Evolutionary conservation across 92 coral and sea anemone species (phyloP), one percentile per base, ranked within the genome.

Genomic region (Scolanthus callimorphus): DNA sequence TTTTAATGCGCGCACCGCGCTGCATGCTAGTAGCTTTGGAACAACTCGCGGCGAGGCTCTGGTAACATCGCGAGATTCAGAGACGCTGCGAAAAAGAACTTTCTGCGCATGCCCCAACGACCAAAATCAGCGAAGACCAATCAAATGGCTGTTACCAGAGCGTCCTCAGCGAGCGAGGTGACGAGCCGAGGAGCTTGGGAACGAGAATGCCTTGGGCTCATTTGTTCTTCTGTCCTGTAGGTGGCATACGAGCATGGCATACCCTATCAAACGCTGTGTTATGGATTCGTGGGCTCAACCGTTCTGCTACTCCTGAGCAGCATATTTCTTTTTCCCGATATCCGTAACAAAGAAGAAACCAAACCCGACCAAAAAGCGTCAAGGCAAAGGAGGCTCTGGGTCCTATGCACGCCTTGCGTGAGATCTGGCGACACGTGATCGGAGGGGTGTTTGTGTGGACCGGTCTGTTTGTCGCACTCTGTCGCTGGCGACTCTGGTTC

Each of bases 401-500:
- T 4, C 52, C 4, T 21, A 46, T 46, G 23, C 52, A 21, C 22
- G 60, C 39, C 26, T 31, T 29, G 41, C 17, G 37, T 63, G 27
- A 65, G 8, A 12, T 75, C 12, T 4, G 57, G 3, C 51, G 30
- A 2, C 49, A 56, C 31, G 30, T 75, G 68, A 61, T n/a, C 17
- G 51, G 62, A 47, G 74, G 61, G 11, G 60, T 61, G 46, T 75
- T 75, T 51, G 41, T 75, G 34, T 70, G 66, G 50, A 61, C 67
- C 20, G 60, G 71, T 6, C 9, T 65, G 12, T 75, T 75, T 48
- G 20, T 75, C 47, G 81, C 74, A 10, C 30, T 75, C 13, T 75
- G 81, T 31, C 65, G 81, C 9, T 52, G 62, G 24, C 51, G 74
- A 3, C 62, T 75, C 19, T 65, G 60, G 66, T 60, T 75, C 59